Conservation (phyloP, 2,888 invertebrate species). For the Melanchra persicariae region DNA sequence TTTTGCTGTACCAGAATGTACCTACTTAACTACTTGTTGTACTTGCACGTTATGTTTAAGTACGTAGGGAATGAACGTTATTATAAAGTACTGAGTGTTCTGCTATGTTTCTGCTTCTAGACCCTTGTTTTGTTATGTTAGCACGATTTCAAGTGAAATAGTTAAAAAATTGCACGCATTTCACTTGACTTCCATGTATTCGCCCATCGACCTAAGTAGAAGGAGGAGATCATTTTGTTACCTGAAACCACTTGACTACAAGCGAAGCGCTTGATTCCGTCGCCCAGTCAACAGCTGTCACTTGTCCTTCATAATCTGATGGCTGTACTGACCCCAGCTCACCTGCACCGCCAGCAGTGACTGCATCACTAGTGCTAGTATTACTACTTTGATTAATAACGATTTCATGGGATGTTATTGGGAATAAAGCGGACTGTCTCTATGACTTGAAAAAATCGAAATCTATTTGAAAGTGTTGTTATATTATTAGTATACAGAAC, state of each 20-base stretch:
- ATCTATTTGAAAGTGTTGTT: background rate
- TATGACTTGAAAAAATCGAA: background rate
- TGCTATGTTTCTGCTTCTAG: background rate
- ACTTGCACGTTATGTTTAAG: background rate
- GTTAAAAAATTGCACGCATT: too few species aligned
- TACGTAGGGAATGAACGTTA: background rate
- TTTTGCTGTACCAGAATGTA: background rate
- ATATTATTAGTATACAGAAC: too few species aligned
- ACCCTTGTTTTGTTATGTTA: background rate
- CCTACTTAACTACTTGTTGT: background rate
- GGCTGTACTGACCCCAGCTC: slow-evolving; percentile 2
- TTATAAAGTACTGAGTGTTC: background rate
- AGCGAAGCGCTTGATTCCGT: background rate
- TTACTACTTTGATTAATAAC: background rate
- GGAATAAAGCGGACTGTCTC: background rate
- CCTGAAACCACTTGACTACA: background rate
- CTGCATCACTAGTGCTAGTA: background rate
- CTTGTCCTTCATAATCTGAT: background rate
- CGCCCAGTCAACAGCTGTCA: background rate
- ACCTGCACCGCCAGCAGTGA: background rate
- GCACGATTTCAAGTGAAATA: background rate
- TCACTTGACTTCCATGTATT: too few species aligned
- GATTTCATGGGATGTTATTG: too few species aligned
- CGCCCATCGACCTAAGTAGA: too few species aligned
- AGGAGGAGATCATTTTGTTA: background rate